Evolutionary conservation across 2,797 vertebrate genomes (phyloP), one percentile per base, ranked within the genome.

Genomic region (Onychomys torridus): DNA sequence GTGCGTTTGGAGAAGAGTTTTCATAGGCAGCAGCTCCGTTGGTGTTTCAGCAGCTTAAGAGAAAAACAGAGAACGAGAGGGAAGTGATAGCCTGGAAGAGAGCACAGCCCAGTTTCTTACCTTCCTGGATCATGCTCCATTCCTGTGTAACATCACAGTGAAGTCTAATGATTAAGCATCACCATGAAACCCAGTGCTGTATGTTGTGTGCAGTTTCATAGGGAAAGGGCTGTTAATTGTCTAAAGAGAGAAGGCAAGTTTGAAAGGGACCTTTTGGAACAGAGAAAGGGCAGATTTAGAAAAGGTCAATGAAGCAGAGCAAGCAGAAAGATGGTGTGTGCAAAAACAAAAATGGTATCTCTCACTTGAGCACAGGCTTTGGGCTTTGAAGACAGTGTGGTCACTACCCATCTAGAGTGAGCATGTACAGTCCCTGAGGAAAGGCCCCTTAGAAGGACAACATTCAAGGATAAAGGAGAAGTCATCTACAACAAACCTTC

Each of bases 211-310:
- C 34, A 14, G 25, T 37, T 7, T 90, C 87, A 46, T 63, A 77
- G 32, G 76, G 43, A 88, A 91, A 32, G 76, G 32, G 40, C 34
- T 81, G 4, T 57, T 89, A 78, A 90, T 73, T 69, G 27, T 75
- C 75, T 76, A n/a, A 59, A 90, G 40, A 95, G 59, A 43, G 86
- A 85, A 88, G 71, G 10, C 63, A 57, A 87, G 79, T 73, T 29
- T 79, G 25, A 67, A 83, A 76, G 57, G 82, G 88, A 90, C 49
- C 84, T 92, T 94, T 57, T 29, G 61, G 46, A 94, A 43, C 29
- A 90, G 32, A 93, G 25, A 89, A 91, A 81, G 52, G 76, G 67
- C 23, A 92, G 46, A 81, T 37, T 46, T 46, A 55, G 17, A 57
- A 89, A 67, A 85, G 63, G 13, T 46, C 34, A 76, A 83, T 71